Base-by-base conservation (phyloP, 2,888 invertebrate species). In the Callinectes sapidus region DNA sequence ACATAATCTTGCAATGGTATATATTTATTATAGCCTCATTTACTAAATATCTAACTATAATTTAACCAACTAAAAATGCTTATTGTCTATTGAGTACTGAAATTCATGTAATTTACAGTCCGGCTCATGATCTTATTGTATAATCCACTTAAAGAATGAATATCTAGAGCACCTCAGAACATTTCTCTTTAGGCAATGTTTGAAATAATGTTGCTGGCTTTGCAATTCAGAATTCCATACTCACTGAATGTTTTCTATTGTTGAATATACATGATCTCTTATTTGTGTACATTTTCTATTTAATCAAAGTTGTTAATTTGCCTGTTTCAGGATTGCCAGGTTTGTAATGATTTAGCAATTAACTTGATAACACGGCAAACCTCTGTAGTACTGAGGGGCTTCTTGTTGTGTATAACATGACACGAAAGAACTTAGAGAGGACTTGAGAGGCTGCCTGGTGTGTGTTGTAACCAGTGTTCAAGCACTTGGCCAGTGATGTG, bases 321-420 rank as follows among this genome's bases (percentile, higher is more conserved):
- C 92, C 54, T 85, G 90, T 92, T 92, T 92, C 92, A 92, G 92
- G 91, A 92, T 85, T 92, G 92, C 89, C 92, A 92, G 92, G 92
- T 91, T 92, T 92, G 92, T 92, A 92, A 90, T n/a, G 35, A 54
- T 81, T 55, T 35, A 54, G 54, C 87, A 32, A 87, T 90, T 90
- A 66, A 81, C 90, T 88, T 91, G 61, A 88, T 77, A 92, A 87
- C 90, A 87, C 87, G 35, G 81, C 81, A 92, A 61, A 32, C 92
- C 88, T 92, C 90, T 90, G 28, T 77, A 90, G 61, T 32, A 81
- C 90, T 88, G 92, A 88, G 90, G 90, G 87, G 88, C 66, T 91
- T 71, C 28, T 71, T 71, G 32, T 88, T 87, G 54, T 87, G n/a
- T 28, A 14, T 87, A 87, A 87, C 87, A 87, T 87, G 54, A 48